These are phyloP conservation scores for Cynopterus brachyotis DNA, from an alignment of 2,113 vertebrate genomes.

Conservation along the genomic window DNA sequence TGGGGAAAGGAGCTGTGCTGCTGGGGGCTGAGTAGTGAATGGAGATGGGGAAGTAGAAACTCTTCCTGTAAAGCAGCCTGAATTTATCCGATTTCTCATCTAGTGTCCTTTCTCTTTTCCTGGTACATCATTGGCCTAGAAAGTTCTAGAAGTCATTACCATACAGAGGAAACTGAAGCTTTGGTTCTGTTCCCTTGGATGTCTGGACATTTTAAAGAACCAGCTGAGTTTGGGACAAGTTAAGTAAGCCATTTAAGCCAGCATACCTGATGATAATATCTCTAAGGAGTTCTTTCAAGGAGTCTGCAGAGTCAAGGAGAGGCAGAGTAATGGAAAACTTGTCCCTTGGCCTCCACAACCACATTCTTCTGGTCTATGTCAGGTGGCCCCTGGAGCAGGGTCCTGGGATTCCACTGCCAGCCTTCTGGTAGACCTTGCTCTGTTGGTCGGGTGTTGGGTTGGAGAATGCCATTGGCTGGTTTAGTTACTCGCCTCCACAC, in stretches of 20 bases:
- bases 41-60: not conserved
- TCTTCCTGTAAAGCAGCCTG: not conserved
- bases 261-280: not conserved
- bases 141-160: not conserved
- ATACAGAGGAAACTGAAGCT: not conserved
- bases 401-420: not conserved
- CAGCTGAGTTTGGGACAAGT: not conserved
- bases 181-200: not conserved
- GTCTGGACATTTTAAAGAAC: not conserved
- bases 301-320: not conserved
- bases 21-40: not conserved
- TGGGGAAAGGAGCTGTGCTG: not conserved
- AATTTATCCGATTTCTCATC: not conserved
- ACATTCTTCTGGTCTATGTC: not conserved
- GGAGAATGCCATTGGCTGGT: not conserved
- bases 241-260: not conserved
- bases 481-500: constrained; percentile 54
- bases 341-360: not conserved
- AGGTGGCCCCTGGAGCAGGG: not conserved
- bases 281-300: not conserved
- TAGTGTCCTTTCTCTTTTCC: not conserved
- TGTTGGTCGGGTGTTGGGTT: not conserved
- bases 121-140: not conserved
- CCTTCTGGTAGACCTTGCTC: not conserved
- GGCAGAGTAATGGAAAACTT: not conserved